These are phyloP conservation scores for Drosophila suzukii DNA, from an alignment of 1,140 invertebrate genomes.

Conservation along the genomic window DNA sequence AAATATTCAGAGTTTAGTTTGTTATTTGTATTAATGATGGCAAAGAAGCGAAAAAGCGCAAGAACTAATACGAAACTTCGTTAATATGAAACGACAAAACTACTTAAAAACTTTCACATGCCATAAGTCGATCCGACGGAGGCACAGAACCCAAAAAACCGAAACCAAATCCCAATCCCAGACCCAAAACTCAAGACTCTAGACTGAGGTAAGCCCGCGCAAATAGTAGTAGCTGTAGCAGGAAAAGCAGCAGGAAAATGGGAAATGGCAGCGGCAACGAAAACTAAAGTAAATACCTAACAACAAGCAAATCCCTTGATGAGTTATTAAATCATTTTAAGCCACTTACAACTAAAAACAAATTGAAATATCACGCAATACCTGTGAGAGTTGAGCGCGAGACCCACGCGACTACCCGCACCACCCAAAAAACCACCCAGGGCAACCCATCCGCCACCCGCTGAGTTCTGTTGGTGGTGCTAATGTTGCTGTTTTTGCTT, in stretches of 20 bases:
- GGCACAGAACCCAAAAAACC: constrained; percentile 26
- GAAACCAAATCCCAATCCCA: constrained; percentile 22
- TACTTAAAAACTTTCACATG: constrained; percentile 80
- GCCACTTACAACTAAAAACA: constrained; percentile 83
- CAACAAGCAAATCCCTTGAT: constrained; percentile 82
- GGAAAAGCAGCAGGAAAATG: constrained; percentile 12
- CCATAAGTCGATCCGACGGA: constrained; percentile 53
- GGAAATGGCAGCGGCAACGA: constrained; percentile 33
- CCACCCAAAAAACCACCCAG: constrained; percentile 1
- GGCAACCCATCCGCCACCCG: not conserved
- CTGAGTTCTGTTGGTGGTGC: constrained; percentile 27
- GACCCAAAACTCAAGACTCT: constrained; percentile 21
- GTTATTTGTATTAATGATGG: constrained; percentile 78
- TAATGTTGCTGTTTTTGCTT: constrained; percentile 53
- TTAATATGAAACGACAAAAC: constrained; percentile 82
- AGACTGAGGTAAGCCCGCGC: constrained; percentile 29
- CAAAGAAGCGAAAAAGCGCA: constrained; percentile 73
- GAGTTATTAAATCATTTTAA: constrained; percentile 84
- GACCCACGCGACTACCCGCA: constrained; percentile 55
- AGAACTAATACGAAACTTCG: constrained; percentile 80
- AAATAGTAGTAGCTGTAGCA: constrained; percentile 26
- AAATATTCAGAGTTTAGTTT: constrained; percentile 69
- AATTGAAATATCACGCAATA: constrained; percentile 83
- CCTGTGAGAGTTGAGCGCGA: constrained; percentile 62
- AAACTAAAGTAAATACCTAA: constrained; percentile 78